phyloP scores from a whole-genome alignment of 2,888 invertebrate species.

The Athalia rosae region DNA sequence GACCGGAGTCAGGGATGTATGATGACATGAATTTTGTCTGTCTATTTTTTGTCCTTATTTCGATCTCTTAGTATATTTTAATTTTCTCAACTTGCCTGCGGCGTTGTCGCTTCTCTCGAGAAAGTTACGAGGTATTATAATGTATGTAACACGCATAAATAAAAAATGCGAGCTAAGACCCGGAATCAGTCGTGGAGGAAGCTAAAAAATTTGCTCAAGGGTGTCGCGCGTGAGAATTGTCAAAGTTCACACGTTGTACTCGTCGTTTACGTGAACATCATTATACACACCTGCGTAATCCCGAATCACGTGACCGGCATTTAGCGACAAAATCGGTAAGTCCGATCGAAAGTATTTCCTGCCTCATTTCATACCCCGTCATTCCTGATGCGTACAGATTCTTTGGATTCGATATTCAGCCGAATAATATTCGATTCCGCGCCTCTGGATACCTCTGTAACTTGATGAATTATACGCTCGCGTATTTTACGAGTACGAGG shows the following conservation, averaged over 20 bases:
- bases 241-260: neutral
- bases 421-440: too few relatives aligned
- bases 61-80: neutral
- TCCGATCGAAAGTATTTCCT: neutral
- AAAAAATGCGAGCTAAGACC: neutral
- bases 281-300: too few relatives aligned
- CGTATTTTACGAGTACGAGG: neutral
- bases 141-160: neutral
- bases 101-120: slow-evolving; percentile 15
- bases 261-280: neutral
- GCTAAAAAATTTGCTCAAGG: slow-evolving; percentile 20
- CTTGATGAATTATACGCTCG: neutral
- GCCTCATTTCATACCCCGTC: too few relatives aligned
- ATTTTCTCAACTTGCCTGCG: slow-evolving; percentile 12
- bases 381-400: too few relatives aligned
- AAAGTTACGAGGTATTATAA: slow-evolving; percentile 12
- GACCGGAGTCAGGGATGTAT: too few relatives aligned
- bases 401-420: too few relatives aligned
- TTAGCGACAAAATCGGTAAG: neutral
- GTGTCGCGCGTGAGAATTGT: neutral
- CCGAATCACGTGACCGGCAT: too few relatives aligned
- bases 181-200: slow-evolving; percentile 3
- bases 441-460: too few relatives aligned
- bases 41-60: neutral
- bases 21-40: too few relatives aligned